phyloP scores from a whole-genome alignment of 2,113 vertebrate genomes.

The Aepyceros melampus region DNA sequence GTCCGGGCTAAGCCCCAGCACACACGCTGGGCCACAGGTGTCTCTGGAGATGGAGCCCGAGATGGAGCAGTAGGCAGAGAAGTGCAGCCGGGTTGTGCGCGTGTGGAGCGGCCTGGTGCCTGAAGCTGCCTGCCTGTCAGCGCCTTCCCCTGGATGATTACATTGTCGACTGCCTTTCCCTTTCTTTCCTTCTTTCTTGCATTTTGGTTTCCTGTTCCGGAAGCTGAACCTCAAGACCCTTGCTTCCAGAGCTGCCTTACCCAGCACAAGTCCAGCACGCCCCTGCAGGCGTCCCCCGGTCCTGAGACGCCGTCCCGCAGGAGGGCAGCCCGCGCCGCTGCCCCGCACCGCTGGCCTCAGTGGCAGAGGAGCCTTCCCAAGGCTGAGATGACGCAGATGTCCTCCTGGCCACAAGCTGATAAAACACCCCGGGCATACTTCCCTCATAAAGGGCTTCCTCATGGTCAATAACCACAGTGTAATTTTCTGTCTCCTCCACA shows the following conservation, averaged over 20 bases:
- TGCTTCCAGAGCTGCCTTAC: neutral
- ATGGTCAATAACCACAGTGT: fast-evolving
- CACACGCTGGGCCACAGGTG: fast-evolving
- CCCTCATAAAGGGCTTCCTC: neutral
- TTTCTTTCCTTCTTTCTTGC: neutral
- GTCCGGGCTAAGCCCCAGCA: neutral
- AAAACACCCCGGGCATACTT: neutral
- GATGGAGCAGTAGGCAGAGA: neutral
- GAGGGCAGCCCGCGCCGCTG: too few relatives aligned
- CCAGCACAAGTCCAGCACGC: neutral
- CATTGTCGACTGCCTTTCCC: neutral
- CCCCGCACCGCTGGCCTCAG: neutral
- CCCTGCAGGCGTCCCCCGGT: fast-evolving
- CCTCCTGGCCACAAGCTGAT: neutral
- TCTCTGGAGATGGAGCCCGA: fast-evolving
- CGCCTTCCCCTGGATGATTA: fast-evolving
- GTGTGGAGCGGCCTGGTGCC: fast-evolving
- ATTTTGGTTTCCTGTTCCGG: neutral
- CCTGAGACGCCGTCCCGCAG: neutral
- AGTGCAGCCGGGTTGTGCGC: too few relatives aligned
- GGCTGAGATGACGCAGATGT: fast-evolving
- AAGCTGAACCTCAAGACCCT: neutral
- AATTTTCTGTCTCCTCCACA: neutral
- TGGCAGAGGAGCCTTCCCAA: neutral
- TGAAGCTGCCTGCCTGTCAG: neutral